Base-by-base conservation (phyloP, 1,140 invertebrate genomes). In the Vanessa tameamea region DNA sequence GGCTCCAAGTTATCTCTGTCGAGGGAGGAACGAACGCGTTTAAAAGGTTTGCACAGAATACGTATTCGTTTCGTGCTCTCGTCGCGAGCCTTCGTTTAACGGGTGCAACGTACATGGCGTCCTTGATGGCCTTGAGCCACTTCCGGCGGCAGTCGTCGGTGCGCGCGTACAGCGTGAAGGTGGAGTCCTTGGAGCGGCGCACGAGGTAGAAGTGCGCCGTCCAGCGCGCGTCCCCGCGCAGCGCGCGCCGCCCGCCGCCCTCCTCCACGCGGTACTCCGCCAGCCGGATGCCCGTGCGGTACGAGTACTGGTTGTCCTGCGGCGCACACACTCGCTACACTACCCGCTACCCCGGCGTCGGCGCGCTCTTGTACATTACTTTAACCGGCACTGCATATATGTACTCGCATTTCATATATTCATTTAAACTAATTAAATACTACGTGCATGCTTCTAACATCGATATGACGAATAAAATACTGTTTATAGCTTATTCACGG, bases 21-120 rank as follows among this genome's bases (percentile, higher is more conserved):
- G 7, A 43, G 37, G 37, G 37, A 43, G 37, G 37, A 43, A 9
- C 37, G 37, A 43, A 1, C 7, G 9, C 8, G 9, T 43, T 43
- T 1, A 43, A 43, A 5, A 43, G 9, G 1, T 43, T 31, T 6
- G 26, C 26, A 31, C 26, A 43, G 37, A 9, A 43, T 43, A 9
- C 7, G 7, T 8, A 43, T 43, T 31, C 26, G 37, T 9, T 43
- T 43, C 9, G 37, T 9, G 37, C 37, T 43, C 1, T 11, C 9
- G 7, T n/a, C 14, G 14, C n/a, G 48, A n/a, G 11, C 5, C 11
- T 12, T 15, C 3, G 3, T 12, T 53, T 12, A 48, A 51, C 16
- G 94, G 96, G 96, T 91, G 98, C 97, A 99, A 94, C 96, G 96
- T 91, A 98, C 97, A 99, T 95, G 53, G 98, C 98, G 83, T 98